A percentile compares a stretch with the other conserved stretches of the same genome.
These are phyloP conservation scores for Sander vitreus DNA, from an alignment of 2,113 vertebrate species.

Conservation along the genomic window DNA sequence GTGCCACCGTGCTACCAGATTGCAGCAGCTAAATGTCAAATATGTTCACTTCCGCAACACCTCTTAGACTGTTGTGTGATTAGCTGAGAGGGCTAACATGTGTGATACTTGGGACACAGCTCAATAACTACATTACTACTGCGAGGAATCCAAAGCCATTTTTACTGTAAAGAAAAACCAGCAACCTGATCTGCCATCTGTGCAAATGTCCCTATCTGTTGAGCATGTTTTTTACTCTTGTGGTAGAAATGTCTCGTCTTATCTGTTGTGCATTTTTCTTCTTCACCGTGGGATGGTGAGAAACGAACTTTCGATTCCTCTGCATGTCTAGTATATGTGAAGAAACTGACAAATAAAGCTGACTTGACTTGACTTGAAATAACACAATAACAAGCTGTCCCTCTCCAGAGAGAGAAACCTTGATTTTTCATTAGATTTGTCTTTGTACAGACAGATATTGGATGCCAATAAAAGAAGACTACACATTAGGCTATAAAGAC, in stretches of 20 bases:
- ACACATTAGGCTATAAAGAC: not conserved
- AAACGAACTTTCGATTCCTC: no score
- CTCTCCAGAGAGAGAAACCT: not conserved
- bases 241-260: no score
- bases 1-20: not conserved
- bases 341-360: no score
- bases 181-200: not conserved
- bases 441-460: not conserved
- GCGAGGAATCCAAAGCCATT: conserved; percentile 10
- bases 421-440: not conserved
- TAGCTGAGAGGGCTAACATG: not conserved
- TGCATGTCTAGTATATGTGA: no score
- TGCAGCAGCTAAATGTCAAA: conserved; percentile 28
- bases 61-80: conserved; percentile 14
- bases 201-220: no score
- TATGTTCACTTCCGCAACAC: conserved; percentile 4
- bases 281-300: no score
- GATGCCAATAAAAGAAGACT: not conserved
- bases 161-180: not conserved
- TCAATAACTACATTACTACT: not conserved
- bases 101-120: not conserved
- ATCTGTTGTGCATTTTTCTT: no score
- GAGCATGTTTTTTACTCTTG: no score
- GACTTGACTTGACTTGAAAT: no score
- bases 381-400: not conserved